Conservation (phyloP, 2,888 invertebrate genomes). For the Choreutis nemorana region DNA sequence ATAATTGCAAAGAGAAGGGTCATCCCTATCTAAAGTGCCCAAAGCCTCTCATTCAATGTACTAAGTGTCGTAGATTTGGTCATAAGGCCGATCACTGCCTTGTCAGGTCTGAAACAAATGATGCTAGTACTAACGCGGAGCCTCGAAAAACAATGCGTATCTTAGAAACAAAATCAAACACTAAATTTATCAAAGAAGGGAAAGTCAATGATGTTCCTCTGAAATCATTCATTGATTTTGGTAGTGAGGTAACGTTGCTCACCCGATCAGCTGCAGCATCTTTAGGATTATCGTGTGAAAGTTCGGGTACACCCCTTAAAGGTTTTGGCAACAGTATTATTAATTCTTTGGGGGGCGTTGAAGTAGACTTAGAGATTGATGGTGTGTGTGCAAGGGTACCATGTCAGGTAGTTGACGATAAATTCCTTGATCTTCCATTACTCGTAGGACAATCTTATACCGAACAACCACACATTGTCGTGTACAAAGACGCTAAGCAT, state of each 20-base stretch:
- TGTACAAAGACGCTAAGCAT: constrained; percentile 6
- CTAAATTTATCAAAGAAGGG: constrained; percentile 3
- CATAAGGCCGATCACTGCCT: neutral
- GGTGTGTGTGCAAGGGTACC: constrained; percentile 6
- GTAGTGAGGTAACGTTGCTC: constrained; percentile 5
- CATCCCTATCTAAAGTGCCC: constrained; percentile 6
- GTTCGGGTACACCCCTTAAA: constrained; percentile 4
- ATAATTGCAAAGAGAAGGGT: constrained; percentile 9
- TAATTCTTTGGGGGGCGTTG: constrained; percentile 3
- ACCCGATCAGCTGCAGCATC: neutral
- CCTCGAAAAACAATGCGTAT: constrained; percentile 1
- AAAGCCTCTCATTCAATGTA: constrained; percentile 5
- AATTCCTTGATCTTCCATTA: constrained; percentile 5
- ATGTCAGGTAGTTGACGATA: constrained; percentile 6
- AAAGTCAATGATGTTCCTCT: constrained; percentile 1
- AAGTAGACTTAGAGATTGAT: constrained; percentile 4
- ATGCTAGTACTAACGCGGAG: no score
- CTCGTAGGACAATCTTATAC: constrained; percentile 9
- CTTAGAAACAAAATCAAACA: neutral
- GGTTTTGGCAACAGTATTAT: constrained; percentile 9
- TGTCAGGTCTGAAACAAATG: no score
- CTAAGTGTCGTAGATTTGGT: neutral
- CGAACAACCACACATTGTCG: constrained; percentile 8
- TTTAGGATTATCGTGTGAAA: constrained; percentile 1
- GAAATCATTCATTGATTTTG: constrained; percentile 6